These are phyloP conservation scores for Lepus townsendii DNA, from an alignment of 2,797 vertebrate genomes.

Conservation along the genomic window DNA sequence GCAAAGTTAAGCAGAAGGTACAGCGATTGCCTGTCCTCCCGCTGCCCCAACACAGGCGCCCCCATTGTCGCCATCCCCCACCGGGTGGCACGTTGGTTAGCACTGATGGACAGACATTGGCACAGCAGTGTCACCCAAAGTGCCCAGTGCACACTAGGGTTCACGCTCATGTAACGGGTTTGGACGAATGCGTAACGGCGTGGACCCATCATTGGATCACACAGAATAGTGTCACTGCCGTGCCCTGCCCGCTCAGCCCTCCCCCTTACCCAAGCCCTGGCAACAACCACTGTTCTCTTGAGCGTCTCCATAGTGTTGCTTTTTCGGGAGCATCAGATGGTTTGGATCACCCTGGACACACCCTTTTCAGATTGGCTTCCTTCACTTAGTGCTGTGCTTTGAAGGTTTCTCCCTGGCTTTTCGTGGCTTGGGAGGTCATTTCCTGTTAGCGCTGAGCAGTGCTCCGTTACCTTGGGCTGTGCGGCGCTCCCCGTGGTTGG, in stretches of 20 bases:
- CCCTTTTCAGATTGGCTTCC: not conserved
- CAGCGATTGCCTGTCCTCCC: rapidly evolving
- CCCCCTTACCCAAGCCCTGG: too few relatives aligned
- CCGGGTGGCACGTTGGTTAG: rapidly evolving
- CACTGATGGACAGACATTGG: not conserved
- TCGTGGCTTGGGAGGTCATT: not conserved
- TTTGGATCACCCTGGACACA: not conserved
- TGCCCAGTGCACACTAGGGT: not conserved
- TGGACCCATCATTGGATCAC: rapidly evolving
- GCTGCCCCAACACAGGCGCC: not conserved
- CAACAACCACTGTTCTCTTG: too few relatives aligned
- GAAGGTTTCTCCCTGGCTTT: not conserved
- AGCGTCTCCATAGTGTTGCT: not conserved
- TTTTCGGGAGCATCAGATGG: not conserved
- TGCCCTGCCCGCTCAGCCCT: not conserved
- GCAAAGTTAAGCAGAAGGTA: not conserved
- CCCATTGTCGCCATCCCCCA: rapidly evolving
- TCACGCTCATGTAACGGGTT: not conserved
- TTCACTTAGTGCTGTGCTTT: not conserved
- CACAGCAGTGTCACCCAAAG: not conserved
- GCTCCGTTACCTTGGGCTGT: not conserved
- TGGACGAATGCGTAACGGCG: not conserved
- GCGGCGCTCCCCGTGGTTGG: not conserved
- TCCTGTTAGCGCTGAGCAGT: not conserved
- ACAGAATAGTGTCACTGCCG: too few relatives aligned